phyloP scores from a whole-genome alignment of 2,113 vertebrate species.

The Burhinus bistriatus region DNA sequence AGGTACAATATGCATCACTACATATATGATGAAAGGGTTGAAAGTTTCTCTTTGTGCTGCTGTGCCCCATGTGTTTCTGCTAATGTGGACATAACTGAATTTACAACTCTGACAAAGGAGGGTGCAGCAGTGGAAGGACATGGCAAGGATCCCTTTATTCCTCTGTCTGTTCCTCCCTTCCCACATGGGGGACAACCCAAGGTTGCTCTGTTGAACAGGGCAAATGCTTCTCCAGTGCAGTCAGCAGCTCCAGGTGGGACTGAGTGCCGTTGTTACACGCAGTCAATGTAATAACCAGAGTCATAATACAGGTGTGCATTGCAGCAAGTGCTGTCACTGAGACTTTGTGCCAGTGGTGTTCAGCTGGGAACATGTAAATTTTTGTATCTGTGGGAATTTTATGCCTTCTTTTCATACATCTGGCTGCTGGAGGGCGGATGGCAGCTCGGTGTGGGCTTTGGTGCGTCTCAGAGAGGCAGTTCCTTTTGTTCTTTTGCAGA shows the following conservation, averaged over 20 bases:
- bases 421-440: not conserved
- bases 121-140: not conserved
- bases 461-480: not conserved
- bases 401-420: not conserved
- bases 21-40: not conserved
- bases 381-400: not conserved
- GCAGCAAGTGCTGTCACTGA: not conserved
- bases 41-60: not conserved
- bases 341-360: accelerated
- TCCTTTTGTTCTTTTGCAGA: not conserved
- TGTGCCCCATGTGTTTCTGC: not conserved
- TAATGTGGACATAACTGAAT: not conserved
- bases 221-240: not conserved
- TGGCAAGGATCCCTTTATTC: not conserved
- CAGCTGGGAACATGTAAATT: not conserved
- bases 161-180: not conserved
- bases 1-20: not conserved
- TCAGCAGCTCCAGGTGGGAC: not conserved
- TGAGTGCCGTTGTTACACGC: accelerated
- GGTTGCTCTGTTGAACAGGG: not conserved
- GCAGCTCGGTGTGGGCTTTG: not conserved
- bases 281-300: not conserved
- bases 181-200: accelerated
- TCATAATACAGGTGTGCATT: not conserved
- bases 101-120: not conserved